These are phyloP conservation scores for Papilio elwesi DNA, from an alignment of 2,888 invertebrate species.

Conservation along the genomic window DNA sequence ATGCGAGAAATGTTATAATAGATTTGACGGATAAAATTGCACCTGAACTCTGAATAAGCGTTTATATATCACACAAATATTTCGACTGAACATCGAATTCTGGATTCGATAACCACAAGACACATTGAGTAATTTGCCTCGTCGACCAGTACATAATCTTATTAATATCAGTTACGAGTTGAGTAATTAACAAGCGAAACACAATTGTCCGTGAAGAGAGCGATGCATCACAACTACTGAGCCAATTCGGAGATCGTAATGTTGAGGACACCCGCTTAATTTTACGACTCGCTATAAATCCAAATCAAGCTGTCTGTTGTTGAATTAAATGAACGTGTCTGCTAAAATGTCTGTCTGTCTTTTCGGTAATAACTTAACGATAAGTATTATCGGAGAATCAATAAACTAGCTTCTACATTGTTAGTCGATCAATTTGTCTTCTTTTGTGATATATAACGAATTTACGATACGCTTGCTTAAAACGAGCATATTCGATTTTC, in stretches of 20 bases:
- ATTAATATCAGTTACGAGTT: background rate
- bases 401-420: background rate
- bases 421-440: background rate
- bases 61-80: too few relatives aligned
- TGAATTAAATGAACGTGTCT: slow-evolving; percentile 44
- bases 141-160: background rate
- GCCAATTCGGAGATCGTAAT: slow-evolving; percentile 41
- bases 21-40: too few relatives aligned
- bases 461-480: background rate
- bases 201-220: slow-evolving; percentile 9
- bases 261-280: slow-evolving; percentile 60
- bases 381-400: background rate
- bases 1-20: too few relatives aligned
- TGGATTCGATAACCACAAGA: background rate
- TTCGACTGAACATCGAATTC: background rate
- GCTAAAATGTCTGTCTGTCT: slow-evolving; percentile 3
- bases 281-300: slow-evolving; percentile 58
- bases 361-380: background rate
- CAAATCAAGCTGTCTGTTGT: slow-evolving; percentile 51
- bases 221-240: slow-evolving; percentile 22
- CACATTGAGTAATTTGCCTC: background rate
- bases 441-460: background rate
- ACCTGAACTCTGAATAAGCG: too few relatives aligned
- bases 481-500: too few relatives aligned
- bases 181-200: slow-evolving; percentile 20